These are phyloP conservation scores for Drosophila setosimentum DNA, from an alignment of 2,888 invertebrate genomes.

Conservation along the genomic window DNA sequence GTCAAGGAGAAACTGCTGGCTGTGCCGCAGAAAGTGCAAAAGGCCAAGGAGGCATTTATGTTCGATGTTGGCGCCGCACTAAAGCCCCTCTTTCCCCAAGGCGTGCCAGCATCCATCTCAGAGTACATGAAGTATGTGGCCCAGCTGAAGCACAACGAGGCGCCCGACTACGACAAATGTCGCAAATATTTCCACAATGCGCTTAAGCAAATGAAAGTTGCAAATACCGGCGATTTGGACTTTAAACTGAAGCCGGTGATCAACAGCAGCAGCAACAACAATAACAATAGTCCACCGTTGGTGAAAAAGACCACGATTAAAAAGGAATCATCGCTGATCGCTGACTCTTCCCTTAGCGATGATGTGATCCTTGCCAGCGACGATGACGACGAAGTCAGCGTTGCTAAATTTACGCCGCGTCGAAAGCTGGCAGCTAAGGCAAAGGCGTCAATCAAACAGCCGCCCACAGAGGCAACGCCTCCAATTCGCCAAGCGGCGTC, in stretches of 20 bases:
- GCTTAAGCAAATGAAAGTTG: conserved; percentile 88
- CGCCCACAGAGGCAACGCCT: conserved; percentile 26
- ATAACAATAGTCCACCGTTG: conserved; percentile 51
- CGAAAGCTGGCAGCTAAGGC: conserved; percentile 31
- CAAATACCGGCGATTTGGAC: conserved; percentile 87
- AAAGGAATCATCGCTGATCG: conserved; percentile 18
- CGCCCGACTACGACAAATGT: conserved; percentile 91
- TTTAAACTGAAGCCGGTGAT: conserved; percentile 65
- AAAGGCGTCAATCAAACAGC: background rate
- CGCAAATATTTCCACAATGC: conserved; percentile 88
- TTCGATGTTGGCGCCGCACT: conserved; percentile 83
- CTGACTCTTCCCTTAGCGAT: conserved; percentile 46
- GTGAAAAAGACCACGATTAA: conserved; percentile 39
- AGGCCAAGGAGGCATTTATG: conserved; percentile 90
- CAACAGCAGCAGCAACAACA: conserved; percentile 38
- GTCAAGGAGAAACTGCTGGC: conserved; percentile 87
- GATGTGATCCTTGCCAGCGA: conserved; percentile 69
- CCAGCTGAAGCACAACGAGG: conserved; percentile 89
- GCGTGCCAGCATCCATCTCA: conserved; percentile 86
- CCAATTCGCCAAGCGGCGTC: conserved; percentile 20
- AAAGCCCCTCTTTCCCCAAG: conserved; percentile 80
- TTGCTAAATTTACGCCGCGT: conserved; percentile 35
- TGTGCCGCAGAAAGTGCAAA: conserved; percentile 88
- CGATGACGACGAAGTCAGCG: conserved; percentile 59
- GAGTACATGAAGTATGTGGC: conserved; percentile 90